phyloP scores from a whole-genome alignment of 2,113 vertebrate genomes.

The Sinocyclocheilus anophthalmus region DNA sequence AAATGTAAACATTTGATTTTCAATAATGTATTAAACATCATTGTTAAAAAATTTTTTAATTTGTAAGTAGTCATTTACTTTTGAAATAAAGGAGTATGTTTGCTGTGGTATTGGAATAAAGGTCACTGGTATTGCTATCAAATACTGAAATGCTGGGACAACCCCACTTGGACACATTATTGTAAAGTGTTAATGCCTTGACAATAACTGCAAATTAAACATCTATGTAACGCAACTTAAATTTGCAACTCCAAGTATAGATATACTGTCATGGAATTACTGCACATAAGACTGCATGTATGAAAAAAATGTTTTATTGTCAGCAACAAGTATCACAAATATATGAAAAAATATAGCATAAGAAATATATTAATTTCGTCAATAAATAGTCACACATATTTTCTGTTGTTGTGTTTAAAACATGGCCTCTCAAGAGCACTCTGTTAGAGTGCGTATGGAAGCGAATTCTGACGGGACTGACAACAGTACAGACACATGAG shows the following conservation, averaged over 20 bases:
- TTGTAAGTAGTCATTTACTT: neutral
- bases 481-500: conserved; percentile 77
- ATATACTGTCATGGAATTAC: neutral
- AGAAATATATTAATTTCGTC: conserved; percentile 84
- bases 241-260: neutral
- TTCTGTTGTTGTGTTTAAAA: too few species aligned
- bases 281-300: conserved; percentile 34
- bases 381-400: conserved; percentile 77
- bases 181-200: neutral
- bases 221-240: too few species aligned
- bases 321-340: conserved; percentile 73
- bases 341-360: conserved; percentile 77
- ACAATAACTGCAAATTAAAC: neutral
- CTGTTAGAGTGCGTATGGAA: conserved; percentile 66
- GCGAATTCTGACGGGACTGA: too few species aligned
- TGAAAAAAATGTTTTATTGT: conserved; percentile 72
- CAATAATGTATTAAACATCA: neutral
- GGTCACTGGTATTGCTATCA: neutral
- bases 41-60: neutral
- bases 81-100: neutral
- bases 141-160: neutral
- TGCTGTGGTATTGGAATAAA: neutral
- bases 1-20: neutral
- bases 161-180: neutral
- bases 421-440: conserved; percentile 59